Evolutionary conservation across 92 coral and sea anemone genomes (phyloP).

Genomic region (Palythoa grandiflora): DNA sequence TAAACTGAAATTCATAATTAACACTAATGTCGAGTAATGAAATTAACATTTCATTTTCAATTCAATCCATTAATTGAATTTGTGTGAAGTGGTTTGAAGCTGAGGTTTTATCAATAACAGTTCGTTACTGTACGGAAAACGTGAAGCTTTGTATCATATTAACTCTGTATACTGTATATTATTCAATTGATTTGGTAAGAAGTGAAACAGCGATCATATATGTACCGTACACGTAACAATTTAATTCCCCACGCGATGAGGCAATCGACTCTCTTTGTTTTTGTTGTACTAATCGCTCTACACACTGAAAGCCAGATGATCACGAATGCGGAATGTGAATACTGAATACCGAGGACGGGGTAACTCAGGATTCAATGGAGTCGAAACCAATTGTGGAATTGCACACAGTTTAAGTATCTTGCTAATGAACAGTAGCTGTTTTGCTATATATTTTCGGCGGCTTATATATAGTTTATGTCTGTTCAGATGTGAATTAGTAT

Average conservation of each 20-base stretch:
- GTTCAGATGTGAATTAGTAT: neutral
- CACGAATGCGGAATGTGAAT: neutral
- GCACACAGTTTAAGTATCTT: too few relatives aligned
- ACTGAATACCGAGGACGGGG: neutral
- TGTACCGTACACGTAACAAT: neutral
- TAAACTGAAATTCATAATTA: neutral
- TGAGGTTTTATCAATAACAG: neutral
- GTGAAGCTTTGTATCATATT: too few relatives aligned
- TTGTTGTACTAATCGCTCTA: slow-evolving; percentile 1
- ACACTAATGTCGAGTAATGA: neutral
- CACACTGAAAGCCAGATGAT: neutral
- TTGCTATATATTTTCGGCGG: too few relatives aligned
- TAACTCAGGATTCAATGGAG: neutral
- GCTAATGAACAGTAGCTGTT: too few relatives aligned
- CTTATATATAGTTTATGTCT: too few relatives aligned
- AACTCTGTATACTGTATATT: too few relatives aligned
- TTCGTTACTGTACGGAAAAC: neutral
- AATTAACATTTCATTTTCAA: neutral
- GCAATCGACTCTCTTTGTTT: neutral
- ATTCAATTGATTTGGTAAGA: too few relatives aligned
- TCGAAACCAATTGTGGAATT: too few relatives aligned
- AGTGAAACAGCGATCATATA: too few relatives aligned
- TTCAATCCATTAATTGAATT: neutral
- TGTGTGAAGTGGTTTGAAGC: neutral
- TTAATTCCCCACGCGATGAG: neutral